Evolutionary conservation across 2,888 invertebrate genomes (phyloP).

Genomic region (Synergus umbraculus): DNA sequence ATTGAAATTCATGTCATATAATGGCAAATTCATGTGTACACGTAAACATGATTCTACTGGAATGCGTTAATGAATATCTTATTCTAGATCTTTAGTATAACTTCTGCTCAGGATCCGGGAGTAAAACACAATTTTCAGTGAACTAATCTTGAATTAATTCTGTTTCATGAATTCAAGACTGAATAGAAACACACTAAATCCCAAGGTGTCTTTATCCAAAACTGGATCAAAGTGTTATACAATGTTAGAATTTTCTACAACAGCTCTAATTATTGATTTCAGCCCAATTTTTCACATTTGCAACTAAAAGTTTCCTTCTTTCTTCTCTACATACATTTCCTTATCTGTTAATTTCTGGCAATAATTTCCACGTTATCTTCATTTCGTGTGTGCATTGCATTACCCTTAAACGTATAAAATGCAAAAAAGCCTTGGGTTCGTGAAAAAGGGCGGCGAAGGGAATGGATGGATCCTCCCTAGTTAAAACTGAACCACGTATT

Average conservation of each 20-base stretch:
- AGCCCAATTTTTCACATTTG: background rate
- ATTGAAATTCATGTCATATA: slow-evolving; percentile 12
- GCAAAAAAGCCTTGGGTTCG: slow-evolving; percentile 2
- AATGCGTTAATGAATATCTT: slow-evolving; percentile 33
- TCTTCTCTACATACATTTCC: background rate
- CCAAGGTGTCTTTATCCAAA: too few relatives aligned
- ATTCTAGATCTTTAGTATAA: slow-evolving; percentile 18
- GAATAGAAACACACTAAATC: too few relatives aligned
- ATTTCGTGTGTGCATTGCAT: slow-evolving; percentile 26
- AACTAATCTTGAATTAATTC: too few relatives aligned
- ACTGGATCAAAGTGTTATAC: too few relatives aligned
- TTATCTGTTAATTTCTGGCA: slow-evolving; percentile 3
- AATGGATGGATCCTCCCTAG: background rate
- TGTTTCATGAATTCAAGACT: too few relatives aligned
- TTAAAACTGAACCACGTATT: slow-evolving; percentile 33
- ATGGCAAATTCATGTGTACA: slow-evolving; percentile 17
- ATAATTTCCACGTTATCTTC: slow-evolving; percentile 12
- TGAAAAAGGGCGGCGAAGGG: background rate
- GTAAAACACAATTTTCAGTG: background rate
- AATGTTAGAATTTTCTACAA: too few relatives aligned
- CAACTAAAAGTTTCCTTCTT: background rate
- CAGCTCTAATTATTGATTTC: background rate
- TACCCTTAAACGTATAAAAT: slow-evolving; percentile 28
- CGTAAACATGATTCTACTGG: background rate
- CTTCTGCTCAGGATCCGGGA: background rate